These are phyloP conservation scores for Agriopis marginaria DNA, from an alignment of 2,888 invertebrate species.

Conservation along the genomic window DNA sequence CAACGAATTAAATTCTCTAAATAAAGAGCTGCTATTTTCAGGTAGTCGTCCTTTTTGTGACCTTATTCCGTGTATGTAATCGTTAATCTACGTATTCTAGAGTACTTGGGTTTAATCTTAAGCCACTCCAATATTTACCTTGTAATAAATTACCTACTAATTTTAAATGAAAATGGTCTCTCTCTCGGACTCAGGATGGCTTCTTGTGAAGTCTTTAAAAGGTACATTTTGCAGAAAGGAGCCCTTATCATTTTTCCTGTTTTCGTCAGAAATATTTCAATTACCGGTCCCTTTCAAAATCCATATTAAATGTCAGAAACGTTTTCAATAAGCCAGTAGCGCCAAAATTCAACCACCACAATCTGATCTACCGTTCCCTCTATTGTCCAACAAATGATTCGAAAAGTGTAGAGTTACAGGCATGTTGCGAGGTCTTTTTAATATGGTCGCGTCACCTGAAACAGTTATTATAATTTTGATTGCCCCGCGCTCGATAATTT, in stretches of 20 bases:
- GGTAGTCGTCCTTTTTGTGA: too few species aligned
- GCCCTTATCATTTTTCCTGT: slow-evolving; percentile 15
- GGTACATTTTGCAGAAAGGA: slow-evolving; percentile 8
- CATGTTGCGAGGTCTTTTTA: slow-evolving; percentile 41
- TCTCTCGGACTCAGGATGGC: not conserved
- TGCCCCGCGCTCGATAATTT: slow-evolving; percentile 65
- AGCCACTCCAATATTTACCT: too few species aligned
- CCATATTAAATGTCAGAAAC: slow-evolving; percentile 51
- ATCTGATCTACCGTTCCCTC: slow-evolving; percentile 40
- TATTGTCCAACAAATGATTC: slow-evolving; percentile 1
- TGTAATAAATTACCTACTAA: not conserved
- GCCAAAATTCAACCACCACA: slow-evolving; percentile 51
- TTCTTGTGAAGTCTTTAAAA: not conserved
- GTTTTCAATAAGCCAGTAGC: slow-evolving; percentile 47
- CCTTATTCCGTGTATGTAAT: too few species aligned
- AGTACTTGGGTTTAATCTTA: too few species aligned
- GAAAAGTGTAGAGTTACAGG: slow-evolving; percentile 12
- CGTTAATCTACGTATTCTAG: too few species aligned
- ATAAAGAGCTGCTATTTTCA: too few species aligned
- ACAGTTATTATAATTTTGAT: slow-evolving; percentile 76
- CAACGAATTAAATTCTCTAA: too few species aligned
- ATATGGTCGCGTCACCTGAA: slow-evolving; percentile 55
- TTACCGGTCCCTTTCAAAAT: slow-evolving; percentile 44
- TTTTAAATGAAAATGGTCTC: not conserved
- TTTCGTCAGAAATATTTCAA: slow-evolving; percentile 39